Evolutionary conservation across 1,140 invertebrate species (phyloP), one percentile per base, ranked within the genome.

Genomic region (Pteromalus puparum): DNA sequence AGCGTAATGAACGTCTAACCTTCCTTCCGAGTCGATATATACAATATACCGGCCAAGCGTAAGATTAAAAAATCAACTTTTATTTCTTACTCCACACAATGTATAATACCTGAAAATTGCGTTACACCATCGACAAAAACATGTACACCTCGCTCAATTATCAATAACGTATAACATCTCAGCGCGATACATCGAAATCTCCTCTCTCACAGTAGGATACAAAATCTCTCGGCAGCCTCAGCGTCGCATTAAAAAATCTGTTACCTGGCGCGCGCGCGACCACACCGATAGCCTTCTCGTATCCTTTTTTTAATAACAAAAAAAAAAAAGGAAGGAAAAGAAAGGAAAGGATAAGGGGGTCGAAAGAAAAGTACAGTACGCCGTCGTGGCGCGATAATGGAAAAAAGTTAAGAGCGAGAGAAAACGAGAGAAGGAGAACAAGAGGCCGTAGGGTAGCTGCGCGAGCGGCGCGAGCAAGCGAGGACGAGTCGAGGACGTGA

Each of bases 401-500:
- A 85, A 70, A 81, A 85, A 85, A 85, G 79, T 81, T 85, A 61
- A 85, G 79, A 24, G 30, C 67, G 38, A 48, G n/a, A 74, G 70
- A 80, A 72, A 65, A n/a, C 30, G 42, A 79, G 67, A 34, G 61
- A 34, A 21, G 42, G 30, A 67, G 67, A 77, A 48, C n/a, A 42
- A 77, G 34, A 74, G 83, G 61, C 28, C 28, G 34, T 9, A 75
- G 46, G 46, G 38, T 18, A 24, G 6, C 6, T 30, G 48, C 21
- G 34, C 26, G 76, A 18, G 42, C 6, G 42, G 48, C 26, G 34
- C 26, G 76, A 18, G 42, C 26, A 67, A 18, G 42, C 21, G 48
- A 48, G 77, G 70, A 84, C 34, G 83, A 75, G 78, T 28, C 6
- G 61, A 81, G 83, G 79, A 85, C 83, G 83, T 85, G 83, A 85